Base-by-base conservation (phyloP, 2,888 invertebrate species). In the Xanthorhoe spadicearia region DNA sequence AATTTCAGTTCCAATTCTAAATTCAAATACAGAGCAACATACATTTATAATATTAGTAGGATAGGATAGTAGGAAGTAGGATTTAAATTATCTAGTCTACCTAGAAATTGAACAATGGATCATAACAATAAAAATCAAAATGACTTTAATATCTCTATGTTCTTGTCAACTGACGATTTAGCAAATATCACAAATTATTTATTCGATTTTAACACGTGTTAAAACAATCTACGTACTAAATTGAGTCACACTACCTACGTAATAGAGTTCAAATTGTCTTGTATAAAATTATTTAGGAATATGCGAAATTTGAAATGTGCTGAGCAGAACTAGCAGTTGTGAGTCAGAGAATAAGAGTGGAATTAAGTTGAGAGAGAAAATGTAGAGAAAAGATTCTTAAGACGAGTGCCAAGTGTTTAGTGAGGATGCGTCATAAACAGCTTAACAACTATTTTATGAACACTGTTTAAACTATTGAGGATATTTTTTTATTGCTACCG, bases 361-460 rank as follows among this genome's bases (percentile, higher is more conserved):
- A 64, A 66, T 28, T 74, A 2, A 10, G 48, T 52, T 58, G 48
- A 8, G 48, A 48, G 17, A 7, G 38, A 48, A 17, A 48, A 48
- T 64, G 15, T 57, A 65, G 61, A 58, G 69, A 67, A 71, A 61
- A 75, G 76, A 77, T 77, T 76, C 72, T 72, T 71, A 72, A 76
- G 75, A 75, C 81, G 74, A 77, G 77, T 80, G 78, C 75, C 77
- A 80, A 76, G 75, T 80, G 82, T 83, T 84, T 82, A 84, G 80
- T 78, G 81, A 80, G 77, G 77, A 74, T 74, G 75, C 75, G 70
- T 79, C 81, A 77, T 83, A 83, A 83, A 82, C n/a, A 73, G 66
- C 70, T 82, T 84, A 82, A 84, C 81, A 81, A 74, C 78, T 72
- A 75, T 81, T 83, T 85, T 83, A 84, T 81, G 78, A 78, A 79